Percentiles rank a stretch among this genome's conserved stretches.
These are phyloP conservation scores for Spea bombifrons DNA, from an alignment of 2,113 vertebrate genomes.

Conservation along the genomic window DNA sequence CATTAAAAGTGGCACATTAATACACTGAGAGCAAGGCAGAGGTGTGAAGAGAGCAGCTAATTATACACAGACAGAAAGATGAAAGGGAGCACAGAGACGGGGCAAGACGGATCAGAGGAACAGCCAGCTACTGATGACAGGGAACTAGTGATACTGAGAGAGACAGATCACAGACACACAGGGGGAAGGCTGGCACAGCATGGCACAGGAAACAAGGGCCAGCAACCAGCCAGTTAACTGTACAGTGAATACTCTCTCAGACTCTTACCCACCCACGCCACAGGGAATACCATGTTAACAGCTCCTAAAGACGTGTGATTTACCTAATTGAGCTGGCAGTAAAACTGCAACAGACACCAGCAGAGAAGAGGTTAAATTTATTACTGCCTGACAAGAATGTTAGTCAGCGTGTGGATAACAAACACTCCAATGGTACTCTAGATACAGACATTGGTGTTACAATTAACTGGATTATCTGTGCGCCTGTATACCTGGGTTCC, in stretches of 20 bases:
- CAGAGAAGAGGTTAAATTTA: too few species aligned
- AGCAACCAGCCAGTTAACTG: background rate
- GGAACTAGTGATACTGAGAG: conserved; percentile 8
- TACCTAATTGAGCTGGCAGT: too few species aligned
- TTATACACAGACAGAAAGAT: conserved; percentile 32
- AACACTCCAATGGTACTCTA: too few species aligned
- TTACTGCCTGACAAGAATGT: too few species aligned
- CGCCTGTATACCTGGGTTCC: too few species aligned
- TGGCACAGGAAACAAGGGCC: background rate
- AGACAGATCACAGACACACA: background rate
- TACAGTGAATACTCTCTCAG: background rate
- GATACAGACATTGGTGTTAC: too few species aligned
- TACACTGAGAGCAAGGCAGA: conserved; percentile 38
- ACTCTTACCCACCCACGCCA: background rate
- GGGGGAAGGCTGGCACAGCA: background rate
- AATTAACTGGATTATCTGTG: too few species aligned
- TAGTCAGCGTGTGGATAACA: too few species aligned
- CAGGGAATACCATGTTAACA: background rate
- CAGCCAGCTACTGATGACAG: conserved; percentile 7
- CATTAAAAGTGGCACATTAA: conserved; percentile 37
- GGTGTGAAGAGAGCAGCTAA: conserved; percentile 43
- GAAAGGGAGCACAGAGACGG: conserved; percentile 19
- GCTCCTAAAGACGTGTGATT: too few species aligned
- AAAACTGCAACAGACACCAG: too few species aligned
- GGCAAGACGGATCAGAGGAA: conserved; percentile 17